Conservation (phyloP, 2,888 invertebrate genomes). For the Hofmannophila pseudospretella region DNA sequence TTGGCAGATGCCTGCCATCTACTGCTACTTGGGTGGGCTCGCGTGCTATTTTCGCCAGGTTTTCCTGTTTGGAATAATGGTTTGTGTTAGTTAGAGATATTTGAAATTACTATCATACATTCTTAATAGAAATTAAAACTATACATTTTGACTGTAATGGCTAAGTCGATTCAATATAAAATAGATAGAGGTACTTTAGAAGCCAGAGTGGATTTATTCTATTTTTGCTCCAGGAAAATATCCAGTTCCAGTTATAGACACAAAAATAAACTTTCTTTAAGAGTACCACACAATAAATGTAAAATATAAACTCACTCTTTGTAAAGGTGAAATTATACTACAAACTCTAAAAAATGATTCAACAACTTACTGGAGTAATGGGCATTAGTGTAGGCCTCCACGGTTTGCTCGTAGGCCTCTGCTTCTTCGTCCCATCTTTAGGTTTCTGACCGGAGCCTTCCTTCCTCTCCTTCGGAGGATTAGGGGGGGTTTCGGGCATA, state of each 20-base stretch:
- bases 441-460: slow-evolving; percentile 36
- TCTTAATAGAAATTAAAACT: too few species aligned
- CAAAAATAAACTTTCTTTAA: too few species aligned
- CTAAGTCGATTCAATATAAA: too few species aligned
- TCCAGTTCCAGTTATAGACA: too few species aligned
- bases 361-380: slow-evolving; percentile 67
- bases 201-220: too few species aligned
- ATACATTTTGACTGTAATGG: too few species aligned
- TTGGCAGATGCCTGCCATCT: slow-evolving; percentile 78
- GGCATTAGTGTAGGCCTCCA: slow-evolving; percentile 86
- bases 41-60: slow-evolving; percentile 52
- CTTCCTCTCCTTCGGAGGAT: slow-evolving; percentile 18
- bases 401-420: slow-evolving; percentile 78
- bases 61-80: slow-evolving; percentile 44
- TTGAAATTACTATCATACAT: too few species aligned
- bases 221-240: too few species aligned
- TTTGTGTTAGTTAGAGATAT: background rate
- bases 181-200: too few species aligned
- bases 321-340: too few species aligned
- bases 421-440: slow-evolving; percentile 57
- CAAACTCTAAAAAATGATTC: background rate
- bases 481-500: slow-evolving; percentile 12
- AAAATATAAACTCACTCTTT: too few species aligned
- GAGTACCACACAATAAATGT: too few species aligned
- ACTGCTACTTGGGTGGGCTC: slow-evolving; percentile 77